A percentile compares a stretch with the other conserved stretches of the same genome.
phyloP scores from a whole-genome alignment of 2,797 vertebrate genomes.

The Sphenopsis melanotis region DNA sequence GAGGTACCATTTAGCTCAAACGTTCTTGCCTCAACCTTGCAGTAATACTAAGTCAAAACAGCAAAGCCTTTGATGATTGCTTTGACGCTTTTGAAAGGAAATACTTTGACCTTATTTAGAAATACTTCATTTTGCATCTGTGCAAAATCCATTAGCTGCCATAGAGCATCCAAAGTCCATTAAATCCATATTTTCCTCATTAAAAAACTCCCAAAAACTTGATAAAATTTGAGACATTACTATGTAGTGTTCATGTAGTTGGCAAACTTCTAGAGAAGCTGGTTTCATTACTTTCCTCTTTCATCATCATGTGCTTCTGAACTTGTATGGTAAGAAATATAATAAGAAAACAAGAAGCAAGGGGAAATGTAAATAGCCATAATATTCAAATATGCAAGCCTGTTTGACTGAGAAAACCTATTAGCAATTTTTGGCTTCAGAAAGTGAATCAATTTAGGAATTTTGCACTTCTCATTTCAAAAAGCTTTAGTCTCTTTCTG shows the following conservation, averaged over 20 bases:
- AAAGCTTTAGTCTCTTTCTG: not conserved
- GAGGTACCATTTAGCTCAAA: not conserved
- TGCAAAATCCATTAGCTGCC: not conserved
- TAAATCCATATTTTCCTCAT: not conserved
- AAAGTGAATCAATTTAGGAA: not conserved
- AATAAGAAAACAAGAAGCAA: not conserved
- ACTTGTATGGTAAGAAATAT: not conserved
- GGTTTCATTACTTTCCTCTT: not conserved
- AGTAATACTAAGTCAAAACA: not conserved
- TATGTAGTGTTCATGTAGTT: not conserved
- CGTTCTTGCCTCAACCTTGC: not conserved
- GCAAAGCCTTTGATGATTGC: not conserved
- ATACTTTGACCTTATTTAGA: not conserved
- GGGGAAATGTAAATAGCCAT: not conserved
- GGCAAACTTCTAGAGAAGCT: not conserved
- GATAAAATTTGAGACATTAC: not conserved
- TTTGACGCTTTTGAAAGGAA: constrained; percentile 13
- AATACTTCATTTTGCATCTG: not conserved
- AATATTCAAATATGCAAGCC: not conserved
- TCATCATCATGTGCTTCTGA: not conserved
- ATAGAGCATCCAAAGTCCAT: not conserved
- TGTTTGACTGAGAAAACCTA: not conserved
- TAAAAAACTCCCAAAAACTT: not conserved
- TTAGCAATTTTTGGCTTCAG: not conserved
- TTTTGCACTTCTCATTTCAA: not conserved